phyloP scores from a whole-genome alignment of 1,140 invertebrate genomes.

The Delia radicum region DNA sequence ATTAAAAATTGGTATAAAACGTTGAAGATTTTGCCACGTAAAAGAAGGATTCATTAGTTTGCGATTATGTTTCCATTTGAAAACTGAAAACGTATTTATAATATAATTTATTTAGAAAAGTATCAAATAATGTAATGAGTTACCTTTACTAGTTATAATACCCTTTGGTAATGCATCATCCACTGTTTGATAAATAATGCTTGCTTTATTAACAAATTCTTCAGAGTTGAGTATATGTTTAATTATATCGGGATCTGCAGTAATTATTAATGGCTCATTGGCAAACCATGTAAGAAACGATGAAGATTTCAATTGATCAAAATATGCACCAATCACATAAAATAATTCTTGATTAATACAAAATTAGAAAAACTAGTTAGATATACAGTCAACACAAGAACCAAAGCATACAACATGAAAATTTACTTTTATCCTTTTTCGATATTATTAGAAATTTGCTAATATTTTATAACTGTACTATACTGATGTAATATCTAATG shows the following conservation, averaged over 20 bases:
- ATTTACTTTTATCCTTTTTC: too few species aligned
- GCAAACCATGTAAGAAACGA: neutral
- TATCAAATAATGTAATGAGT: neutral
- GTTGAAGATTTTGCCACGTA: conserved; percentile 32
- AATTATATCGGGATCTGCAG: neutral
- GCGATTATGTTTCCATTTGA: conserved; percentile 36
- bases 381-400: neutral
- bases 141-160: neutral
- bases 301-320: neutral
- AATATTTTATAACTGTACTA: too few species aligned
- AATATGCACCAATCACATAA: neutral
- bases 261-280: neutral
- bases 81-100: conserved; percentile 24
- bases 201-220: neutral
- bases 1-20: conserved; percentile 41
- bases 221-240: neutral
- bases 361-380: neutral
- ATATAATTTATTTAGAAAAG: neutral
- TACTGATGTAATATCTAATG: too few species aligned
- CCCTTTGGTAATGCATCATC: neutral
- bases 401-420: too few species aligned
- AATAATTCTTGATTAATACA: neutral
- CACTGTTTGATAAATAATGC: neutral
- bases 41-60: conserved; percentile 37
- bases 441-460: too few species aligned